phyloP scores from a whole-genome alignment of 1,140 invertebrate species.

The Plectrocnemia conspersa region DNA sequence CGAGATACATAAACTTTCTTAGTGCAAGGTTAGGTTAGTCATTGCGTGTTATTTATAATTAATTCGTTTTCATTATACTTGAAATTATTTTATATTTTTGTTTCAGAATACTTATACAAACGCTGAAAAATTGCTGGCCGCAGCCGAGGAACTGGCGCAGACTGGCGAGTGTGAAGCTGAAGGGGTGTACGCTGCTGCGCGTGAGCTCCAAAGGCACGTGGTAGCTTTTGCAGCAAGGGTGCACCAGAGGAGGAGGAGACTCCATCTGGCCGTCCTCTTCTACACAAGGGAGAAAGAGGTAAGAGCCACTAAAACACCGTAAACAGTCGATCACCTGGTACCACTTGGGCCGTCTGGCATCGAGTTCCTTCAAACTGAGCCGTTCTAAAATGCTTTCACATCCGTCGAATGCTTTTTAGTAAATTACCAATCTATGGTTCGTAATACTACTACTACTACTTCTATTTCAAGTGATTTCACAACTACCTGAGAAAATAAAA shows the following conservation, averaged over 20 bases:
- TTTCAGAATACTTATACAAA: constrained; percentile 97
- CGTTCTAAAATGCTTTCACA: too few species aligned
- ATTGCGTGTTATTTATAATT: background rate
- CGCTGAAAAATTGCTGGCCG: constrained; percentile 92
- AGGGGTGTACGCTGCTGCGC: constrained; percentile 89
- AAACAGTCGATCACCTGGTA: too few species aligned
- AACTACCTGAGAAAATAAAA: too few species aligned
- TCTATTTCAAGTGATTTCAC: too few species aligned
- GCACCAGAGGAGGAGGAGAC: constrained; percentile 82
- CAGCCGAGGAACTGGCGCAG: constrained; percentile 91
- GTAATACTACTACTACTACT: too few species aligned
- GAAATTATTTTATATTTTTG: background rate
- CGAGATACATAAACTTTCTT: too few species aligned
- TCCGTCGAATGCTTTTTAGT: too few species aligned
- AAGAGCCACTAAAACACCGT: constrained; percentile 29
- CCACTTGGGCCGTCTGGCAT: too few species aligned
- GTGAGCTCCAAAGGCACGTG: constrained; percentile 86
- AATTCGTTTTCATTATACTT: background rate
- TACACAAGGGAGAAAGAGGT: constrained; percentile 96
- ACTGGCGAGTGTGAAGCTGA: constrained; percentile 95
- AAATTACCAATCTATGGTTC: too few species aligned
- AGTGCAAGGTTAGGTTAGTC: too few species aligned
- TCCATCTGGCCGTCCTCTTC: constrained; percentile 91
- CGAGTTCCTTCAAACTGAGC: too few species aligned
- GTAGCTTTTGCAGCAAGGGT: constrained; percentile 91